Conservation (phyloP, 1,140 invertebrate species). For the Aradophagus sp. region DNA sequence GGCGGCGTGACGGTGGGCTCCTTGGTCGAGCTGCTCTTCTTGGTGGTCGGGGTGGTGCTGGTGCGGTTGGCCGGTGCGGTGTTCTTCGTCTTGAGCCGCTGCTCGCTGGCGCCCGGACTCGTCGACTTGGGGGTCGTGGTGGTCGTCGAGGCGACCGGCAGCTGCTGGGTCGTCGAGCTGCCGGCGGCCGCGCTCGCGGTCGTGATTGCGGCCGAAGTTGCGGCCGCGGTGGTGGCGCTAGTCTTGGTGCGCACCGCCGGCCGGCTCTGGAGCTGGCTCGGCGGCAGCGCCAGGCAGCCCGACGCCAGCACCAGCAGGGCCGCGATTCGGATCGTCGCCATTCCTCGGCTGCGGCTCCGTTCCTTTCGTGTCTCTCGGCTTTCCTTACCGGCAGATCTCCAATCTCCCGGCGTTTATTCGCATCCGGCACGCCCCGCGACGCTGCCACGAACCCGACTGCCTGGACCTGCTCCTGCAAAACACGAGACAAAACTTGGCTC, state of each 20-base stretch:
- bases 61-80: too few species aligned
- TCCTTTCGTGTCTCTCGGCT: conserved; percentile 38
- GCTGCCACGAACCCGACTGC: conserved; percentile 47
- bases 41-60: conserved; percentile 60
- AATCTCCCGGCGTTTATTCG: conserved; percentile 40
- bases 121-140: too few species aligned
- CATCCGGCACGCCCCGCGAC: conserved; percentile 51
- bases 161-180: too few species aligned
- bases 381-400: conserved; percentile 45
- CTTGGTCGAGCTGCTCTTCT: conserved; percentile 49
- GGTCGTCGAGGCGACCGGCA: too few species aligned
- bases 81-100: conserved; percentile 49
- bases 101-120: conserved; percentile 39
- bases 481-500: conserved; percentile 7
- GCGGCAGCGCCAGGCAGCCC: conserved; percentile 54
- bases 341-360: conserved; percentile 44
- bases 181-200: conserved; percentile 11
- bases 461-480: conserved; percentile 24
- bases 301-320: conserved; percentile 40
- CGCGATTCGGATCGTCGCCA: conserved; percentile 49
- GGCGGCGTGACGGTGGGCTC: conserved; percentile 56
- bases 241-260: conserved; percentile 50
- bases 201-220: conserved; percentile 43
- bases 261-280: conserved; percentile 43
- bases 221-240: conserved; percentile 53